A percentile compares a stretch with the other conserved stretches of the same genome.
Conservation (phyloP, 37 sponge, comb jelly and placozoan species). For the Diacarnus erythraeanus region DNA sequence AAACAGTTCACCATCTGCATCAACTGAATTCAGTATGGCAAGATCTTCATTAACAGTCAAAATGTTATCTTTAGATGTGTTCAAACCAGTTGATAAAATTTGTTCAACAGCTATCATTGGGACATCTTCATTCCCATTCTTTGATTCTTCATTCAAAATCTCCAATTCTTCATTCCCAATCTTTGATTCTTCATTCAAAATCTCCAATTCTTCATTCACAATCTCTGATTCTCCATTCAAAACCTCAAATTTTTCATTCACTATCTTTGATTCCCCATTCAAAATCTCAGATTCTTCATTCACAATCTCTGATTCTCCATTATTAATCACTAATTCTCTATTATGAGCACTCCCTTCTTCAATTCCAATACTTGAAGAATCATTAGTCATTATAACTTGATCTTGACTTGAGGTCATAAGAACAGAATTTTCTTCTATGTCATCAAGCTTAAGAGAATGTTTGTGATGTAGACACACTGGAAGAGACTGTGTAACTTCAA, state of each 20-base stretch:
- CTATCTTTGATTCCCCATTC: not conserved
- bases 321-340: not conserved
- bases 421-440: not conserved
- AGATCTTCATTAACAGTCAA: no score
- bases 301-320: not conserved
- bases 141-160: no score
- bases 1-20: no score
- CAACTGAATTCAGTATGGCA: no score
- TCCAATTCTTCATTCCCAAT: not conserved
- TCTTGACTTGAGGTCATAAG: no score
- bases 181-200: not conserved
- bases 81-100: no score
- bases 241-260: not conserved
- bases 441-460: not conserved
- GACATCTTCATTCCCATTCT: no score
- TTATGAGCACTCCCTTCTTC: not conserved
- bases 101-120: no score
- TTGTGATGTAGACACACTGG: not conserved
- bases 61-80: no score
- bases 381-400: no score
- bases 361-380: not conserved
- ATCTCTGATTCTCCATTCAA: not conserved
- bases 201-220: not conserved
- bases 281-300: not conserved
- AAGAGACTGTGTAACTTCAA: conserved; percentile 13